A percentile compares a stretch with the other conserved stretches of the same genome.
These are phyloP conservation scores for Trachymyrmex cornetzi DNA, from an alignment of 1,140 invertebrate species.

Conservation along the genomic window DNA sequence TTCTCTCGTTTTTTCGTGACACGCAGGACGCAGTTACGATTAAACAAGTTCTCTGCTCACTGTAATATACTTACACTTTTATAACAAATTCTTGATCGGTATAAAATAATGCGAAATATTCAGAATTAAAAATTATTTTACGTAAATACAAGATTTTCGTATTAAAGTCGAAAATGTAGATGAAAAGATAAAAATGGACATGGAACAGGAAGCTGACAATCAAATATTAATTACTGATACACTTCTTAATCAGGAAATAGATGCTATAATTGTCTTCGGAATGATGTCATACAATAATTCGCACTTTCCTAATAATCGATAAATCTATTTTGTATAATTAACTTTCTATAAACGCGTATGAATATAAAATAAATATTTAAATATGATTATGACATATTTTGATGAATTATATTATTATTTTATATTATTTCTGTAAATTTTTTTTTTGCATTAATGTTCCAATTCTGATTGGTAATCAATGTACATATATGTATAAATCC, in stretches of 20 bases:
- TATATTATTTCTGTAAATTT: slow-evolving; percentile 3
- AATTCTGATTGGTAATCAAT: background rate
- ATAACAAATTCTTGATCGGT: slow-evolving; percentile 10
- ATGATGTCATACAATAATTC: slow-evolving; percentile 28
- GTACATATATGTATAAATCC: background rate
- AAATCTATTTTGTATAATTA: slow-evolving; percentile 37
- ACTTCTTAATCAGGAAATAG: background rate
- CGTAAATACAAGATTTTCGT: background rate
- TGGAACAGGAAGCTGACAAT: slow-evolving; percentile 20
- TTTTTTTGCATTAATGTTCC: background rate
- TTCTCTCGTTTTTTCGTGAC: slow-evolving; percentile 39
- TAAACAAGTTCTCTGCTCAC: background rate
- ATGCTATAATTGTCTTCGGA: slow-evolving; percentile 16
- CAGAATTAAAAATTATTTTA: background rate
- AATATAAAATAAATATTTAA: slow-evolving; percentile 43
- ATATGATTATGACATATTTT: background rate
- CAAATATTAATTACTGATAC: slow-evolving; percentile 38
- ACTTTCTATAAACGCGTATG: slow-evolving; percentile 36
- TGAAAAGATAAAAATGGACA: slow-evolving; percentile 9
- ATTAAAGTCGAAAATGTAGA: background rate
- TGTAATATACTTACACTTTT: background rate
- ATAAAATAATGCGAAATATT: background rate
- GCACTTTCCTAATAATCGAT: slow-evolving; percentile 45
- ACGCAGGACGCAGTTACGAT: background rate
- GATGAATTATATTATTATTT: slow-evolving; percentile 16